Base-by-base conservation (phyloP, 2,113 vertebrate genomes). In the Etheostoma cragini region DNA sequence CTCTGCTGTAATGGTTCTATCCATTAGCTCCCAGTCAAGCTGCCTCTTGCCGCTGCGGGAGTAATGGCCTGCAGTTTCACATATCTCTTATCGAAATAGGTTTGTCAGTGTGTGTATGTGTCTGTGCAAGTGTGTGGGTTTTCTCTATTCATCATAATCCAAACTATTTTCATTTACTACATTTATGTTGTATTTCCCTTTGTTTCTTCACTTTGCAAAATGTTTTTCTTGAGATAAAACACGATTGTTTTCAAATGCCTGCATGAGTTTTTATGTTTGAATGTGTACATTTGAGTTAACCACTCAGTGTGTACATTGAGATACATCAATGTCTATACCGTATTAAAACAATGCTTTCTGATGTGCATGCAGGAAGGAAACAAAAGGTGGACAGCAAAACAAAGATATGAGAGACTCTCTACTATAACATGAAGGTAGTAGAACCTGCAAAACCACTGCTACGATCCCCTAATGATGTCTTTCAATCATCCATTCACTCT, bases 21-120 rank as follows among this genome's bases (percentile, higher is more conserved):
- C 87, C 74, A 79, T 86, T 80, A 88, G 70, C 74, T 66, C 71
- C 78, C 60, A 80, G 78, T 62, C 50, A 70, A 70, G 77, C 69
- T 60, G 70, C 76, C 72, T 78, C 60, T 61, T 77, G 57, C 65
- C 67, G 81, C 76, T 65, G 76, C 21, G 60, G 83, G 72, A 81
- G 70, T 83, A 89, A 91, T 88, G 68, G 58, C 33, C 69, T 66
- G 38, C 83, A 79, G 88, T 79, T 57, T 49, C 53, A 70, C 79
- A 52, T 60, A 21, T 81, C 57, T 89, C 73, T 79, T 64, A 78
- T 66, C 71, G 16, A 68, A 83, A 80, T 67, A 73, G n/a, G 62
- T 75, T 61, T 74, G 77, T 70, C 24, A 42, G 38, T n/a, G 57
- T 47, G 35, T 63, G 47, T 11, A 2, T 42, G 3, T 45, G 50